Evolutionary conservation across 2,888 invertebrate genomes (phyloP).

Genomic region (Acleris sparsana): DNA sequence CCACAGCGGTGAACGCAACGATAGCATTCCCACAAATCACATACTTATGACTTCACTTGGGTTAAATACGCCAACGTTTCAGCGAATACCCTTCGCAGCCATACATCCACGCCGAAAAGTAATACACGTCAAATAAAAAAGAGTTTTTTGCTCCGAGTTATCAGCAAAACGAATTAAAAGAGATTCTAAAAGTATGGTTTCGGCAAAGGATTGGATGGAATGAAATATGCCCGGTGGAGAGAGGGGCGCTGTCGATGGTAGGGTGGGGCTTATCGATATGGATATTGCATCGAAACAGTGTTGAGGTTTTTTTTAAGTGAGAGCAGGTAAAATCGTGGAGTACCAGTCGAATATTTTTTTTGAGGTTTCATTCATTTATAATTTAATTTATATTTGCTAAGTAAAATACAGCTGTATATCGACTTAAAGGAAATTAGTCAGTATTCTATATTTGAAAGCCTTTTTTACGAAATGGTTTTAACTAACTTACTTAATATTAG

Average conservation of each 20-base stretch:
- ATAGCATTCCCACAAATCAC: too few species aligned
- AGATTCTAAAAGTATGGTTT: constrained; percentile 39
- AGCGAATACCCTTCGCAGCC: constrained; percentile 2
- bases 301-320: neutral
- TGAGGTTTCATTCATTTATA: too few species aligned
- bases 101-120: constrained; percentile 31
- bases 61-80: neutral
- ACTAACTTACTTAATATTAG: too few species aligned
- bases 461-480: too few species aligned
- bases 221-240: constrained; percentile 34
- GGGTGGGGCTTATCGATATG: neutral
- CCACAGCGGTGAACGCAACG: too few species aligned
- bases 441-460: too few species aligned
- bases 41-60: neutral
- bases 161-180: constrained; percentile 42
- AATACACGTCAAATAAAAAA: constrained; percentile 35
- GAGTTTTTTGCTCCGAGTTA: constrained; percentile 33
- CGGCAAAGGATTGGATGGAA: constrained; percentile 41
- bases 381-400: too few species aligned
- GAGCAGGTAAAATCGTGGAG: neutral
- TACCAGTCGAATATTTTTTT: too few species aligned
- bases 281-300: neutral
- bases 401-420: too few species aligned
- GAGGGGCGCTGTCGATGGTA: constrained; percentile 8
- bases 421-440: too few species aligned